Conservation (phyloP, 2,113 vertebrate species). For the Bos indicus region DNA sequence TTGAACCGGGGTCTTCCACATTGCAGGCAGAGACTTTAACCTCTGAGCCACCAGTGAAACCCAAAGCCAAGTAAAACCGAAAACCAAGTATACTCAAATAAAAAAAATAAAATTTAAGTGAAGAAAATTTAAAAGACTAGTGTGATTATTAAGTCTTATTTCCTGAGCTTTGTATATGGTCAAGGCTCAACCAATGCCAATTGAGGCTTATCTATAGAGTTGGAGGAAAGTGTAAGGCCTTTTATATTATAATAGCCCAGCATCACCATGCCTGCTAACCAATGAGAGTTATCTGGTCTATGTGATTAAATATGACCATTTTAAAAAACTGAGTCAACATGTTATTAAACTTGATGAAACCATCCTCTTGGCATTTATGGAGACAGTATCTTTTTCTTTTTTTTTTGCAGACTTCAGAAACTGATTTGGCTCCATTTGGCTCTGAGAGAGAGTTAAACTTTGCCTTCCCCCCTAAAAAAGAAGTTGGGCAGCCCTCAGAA, state of each 20-base stretch:
- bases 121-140: not conserved
- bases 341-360: not conserved
- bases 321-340: not conserved
- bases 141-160: not conserved
- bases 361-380: not conserved
- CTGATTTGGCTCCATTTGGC: not conserved
- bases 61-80: too few species aligned
- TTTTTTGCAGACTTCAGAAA: not conserved
- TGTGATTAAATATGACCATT: not conserved
- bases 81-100: not conserved
- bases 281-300: not conserved
- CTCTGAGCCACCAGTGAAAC: too few species aligned
- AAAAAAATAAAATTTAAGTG: not conserved
- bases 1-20: fast-evolving
- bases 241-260: not conserved
- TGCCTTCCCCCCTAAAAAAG: not conserved
- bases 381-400: not conserved
- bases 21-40: too few species aligned
- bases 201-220: not conserved
- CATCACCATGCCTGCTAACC: not conserved
- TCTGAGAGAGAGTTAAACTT: constrained; percentile 43
- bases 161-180: fast-evolving
- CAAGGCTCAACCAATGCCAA: not conserved
- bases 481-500: not conserved
- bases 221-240: not conserved